Conservation (phyloP, 2,797 vertebrate genomes). For the Peromyscus nudipes region DNA sequence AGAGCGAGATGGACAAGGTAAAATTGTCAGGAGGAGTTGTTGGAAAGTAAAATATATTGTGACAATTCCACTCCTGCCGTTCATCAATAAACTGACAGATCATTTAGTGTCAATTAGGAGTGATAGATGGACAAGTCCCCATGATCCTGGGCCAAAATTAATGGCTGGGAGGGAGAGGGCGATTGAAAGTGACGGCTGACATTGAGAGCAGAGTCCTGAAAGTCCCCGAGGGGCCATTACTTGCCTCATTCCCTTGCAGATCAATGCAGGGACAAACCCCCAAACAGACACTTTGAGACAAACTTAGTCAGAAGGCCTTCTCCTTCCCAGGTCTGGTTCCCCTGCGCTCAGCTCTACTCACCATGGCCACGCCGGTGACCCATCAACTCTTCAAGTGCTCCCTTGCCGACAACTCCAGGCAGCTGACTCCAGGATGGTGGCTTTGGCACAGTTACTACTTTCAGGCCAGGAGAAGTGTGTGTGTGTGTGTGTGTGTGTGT, state of each 20-base stretch:
- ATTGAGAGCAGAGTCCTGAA: slow-evolving; percentile 99
- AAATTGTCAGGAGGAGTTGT: slow-evolving; percentile 99
- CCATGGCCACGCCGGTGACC: slow-evolving; percentile 49
- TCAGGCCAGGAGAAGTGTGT: slow-evolving; percentile 43
- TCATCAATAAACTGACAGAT: slow-evolving; percentile 99
- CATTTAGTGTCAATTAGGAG: slow-evolving; percentile 99
- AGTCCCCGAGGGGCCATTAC: slow-evolving; percentile 97
- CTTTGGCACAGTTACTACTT: slow-evolving; percentile 17
- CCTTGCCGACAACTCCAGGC: background rate
- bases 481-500: too few relatives aligned
- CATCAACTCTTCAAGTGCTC: slow-evolving; percentile 9
- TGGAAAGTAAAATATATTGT: slow-evolving; percentile 99
- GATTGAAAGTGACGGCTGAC: slow-evolving; percentile 99
- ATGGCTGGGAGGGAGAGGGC: slow-evolving; percentile 96
- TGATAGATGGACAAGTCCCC: slow-evolving; percentile 99
- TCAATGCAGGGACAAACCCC: slow-evolving; percentile 96
- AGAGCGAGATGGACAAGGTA: slow-evolving; percentile 97
- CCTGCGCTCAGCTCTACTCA: slow-evolving; percentile 65
- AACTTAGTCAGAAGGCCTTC: slow-evolving; percentile 90
- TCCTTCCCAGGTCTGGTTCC: slow-evolving; percentile 83
- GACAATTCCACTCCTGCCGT: slow-evolving; percentile 99
- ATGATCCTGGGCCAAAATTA: slow-evolving; percentile 99
- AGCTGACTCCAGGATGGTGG: background rate
- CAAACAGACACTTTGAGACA: slow-evolving; percentile 93
- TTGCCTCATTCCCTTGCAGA: slow-evolving; percentile 98